Conservation (phyloP, 1,140 invertebrate genomes). For the Drosophila tristis region DNA sequence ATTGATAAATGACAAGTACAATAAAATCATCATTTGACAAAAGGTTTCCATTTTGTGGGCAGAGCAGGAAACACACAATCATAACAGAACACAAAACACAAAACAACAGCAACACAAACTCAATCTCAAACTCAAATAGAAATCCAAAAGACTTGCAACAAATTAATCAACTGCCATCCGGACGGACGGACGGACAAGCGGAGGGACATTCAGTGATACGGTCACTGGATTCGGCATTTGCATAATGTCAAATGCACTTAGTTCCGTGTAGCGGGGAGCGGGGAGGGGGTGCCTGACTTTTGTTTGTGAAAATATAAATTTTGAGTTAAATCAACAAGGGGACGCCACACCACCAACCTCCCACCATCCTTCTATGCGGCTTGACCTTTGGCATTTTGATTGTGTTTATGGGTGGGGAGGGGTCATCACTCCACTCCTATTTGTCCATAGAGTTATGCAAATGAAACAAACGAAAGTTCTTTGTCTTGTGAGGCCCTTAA, state of each 20-base stretch:
- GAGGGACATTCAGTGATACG: slow-evolving; percentile 20
- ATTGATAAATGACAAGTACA: slow-evolving; percentile 68
- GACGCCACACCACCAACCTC: neutral
- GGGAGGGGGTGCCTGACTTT: slow-evolving; percentile 19
- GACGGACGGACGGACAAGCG: neutral
- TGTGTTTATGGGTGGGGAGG: neutral
- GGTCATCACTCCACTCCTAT: slow-evolving; percentile 27
- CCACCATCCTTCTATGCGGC: slow-evolving; percentile 1
- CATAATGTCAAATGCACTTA: slow-evolving; percentile 63
- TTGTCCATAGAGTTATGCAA: slow-evolving; percentile 36
- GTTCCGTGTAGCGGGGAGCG: neutral
- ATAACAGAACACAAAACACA: neutral
- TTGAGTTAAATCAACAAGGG: slow-evolving; percentile 56
- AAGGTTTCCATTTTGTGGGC: slow-evolving; percentile 44
- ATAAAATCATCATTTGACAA: slow-evolving; percentile 40
- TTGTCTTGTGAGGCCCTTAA: slow-evolving; percentile 33
- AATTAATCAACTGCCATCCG: slow-evolving; percentile 69
- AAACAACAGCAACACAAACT: slow-evolving; percentile 2
- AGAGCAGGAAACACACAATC: slow-evolving; percentile 2
- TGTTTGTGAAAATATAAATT: slow-evolving; percentile 58
- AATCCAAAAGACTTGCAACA: slow-evolving; percentile 44
- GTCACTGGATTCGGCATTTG: slow-evolving; percentile 64
- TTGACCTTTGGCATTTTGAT: slow-evolving; percentile 44
- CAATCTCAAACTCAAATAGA: slow-evolving; percentile 54
- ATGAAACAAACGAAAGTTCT: slow-evolving; percentile 51